Evolutionary conservation across 2,888 invertebrate species (phyloP), one percentile per base, ranked within the genome.

Genomic region (Dicyrtomina minuta): DNA sequence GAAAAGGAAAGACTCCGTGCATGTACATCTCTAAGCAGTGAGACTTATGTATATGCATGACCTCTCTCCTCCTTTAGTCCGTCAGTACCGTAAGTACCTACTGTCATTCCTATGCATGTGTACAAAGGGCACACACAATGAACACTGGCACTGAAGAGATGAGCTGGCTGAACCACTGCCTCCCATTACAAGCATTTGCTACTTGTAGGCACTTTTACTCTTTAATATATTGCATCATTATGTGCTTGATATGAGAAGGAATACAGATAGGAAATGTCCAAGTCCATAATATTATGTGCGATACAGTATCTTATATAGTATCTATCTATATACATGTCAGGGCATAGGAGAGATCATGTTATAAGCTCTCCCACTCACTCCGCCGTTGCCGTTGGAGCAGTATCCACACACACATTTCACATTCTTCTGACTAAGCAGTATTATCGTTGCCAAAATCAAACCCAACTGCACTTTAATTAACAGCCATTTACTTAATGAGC

Each of bases 401-500:
- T n/a, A n/a, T n/a, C n/a, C n/a, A n/a, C 20, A 6, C 44, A 13
- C 27, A n/a, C 59, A 22, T 22, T 41, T 12, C 12, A 64, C 64
- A 51, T 64, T 51, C 33, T 26, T 55, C 41, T 41, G 65, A 65
- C 26, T 65, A 55, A 65, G 65, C 65, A 55, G 41, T 24, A 53
- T 64, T 39, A 65, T 55, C 55, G 39, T 65, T 65, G 65, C 65
- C 65, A 65, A 65, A 65, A 65, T 65, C 65, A 65, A 56, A 65
- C n/a, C 65, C 55, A 55, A 65, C 55, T 65, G 65, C 65, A 65
- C 53, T 65, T 65, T 65, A 65, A 65, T 65, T 65, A 65, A 65
- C 65, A 65, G 55, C 65, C 65, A 65, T 65, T 65, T 65, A 65
- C 55, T 53, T 65, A 65, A 65, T 65, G 65, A 65, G 55, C 65